Evolutionary conservation across 2,113 vertebrate genomes (phyloP).

Genomic region (Ondatra zibethicus): DNA sequence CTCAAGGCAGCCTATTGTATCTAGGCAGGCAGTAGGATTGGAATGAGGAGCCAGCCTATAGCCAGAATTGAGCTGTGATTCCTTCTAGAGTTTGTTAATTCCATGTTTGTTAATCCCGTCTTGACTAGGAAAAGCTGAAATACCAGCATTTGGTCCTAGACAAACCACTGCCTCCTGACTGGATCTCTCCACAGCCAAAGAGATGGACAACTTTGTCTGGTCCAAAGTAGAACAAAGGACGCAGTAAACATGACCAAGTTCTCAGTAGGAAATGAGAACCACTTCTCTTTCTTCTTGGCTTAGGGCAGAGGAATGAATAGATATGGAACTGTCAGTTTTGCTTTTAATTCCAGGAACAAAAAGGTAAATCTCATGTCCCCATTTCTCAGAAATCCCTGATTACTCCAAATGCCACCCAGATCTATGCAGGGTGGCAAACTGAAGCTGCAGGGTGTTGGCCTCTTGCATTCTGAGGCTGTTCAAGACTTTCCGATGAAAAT

Average conservation of each 20-base stretch:
- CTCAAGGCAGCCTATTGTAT: background rate
- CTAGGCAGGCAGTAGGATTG: background rate
- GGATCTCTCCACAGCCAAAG: background rate
- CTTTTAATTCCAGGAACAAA: conserved; percentile 65
- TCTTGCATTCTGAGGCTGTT: conserved; percentile 49
- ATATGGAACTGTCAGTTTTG: conserved; percentile 52
- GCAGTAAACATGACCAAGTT: background rate
- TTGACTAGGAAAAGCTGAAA: background rate
- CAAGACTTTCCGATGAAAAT: conserved; percentile 51
- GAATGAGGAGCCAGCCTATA: background rate
- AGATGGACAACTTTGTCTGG: background rate
- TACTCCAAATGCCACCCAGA: conserved; percentile 60
- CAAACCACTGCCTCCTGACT: conserved; percentile 24
- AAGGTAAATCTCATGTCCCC: conserved; percentile 33
- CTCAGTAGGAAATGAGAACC: conserved; percentile 30
- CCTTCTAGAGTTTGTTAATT: background rate
- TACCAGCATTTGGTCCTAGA: background rate
- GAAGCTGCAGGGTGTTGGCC: background rate
- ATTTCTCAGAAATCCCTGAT: conserved; percentile 57
- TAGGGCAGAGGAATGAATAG: background rate
- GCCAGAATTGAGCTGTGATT: background rate
- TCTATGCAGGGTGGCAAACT: conserved; percentile 20
- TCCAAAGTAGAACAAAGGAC: conserved; percentile 28
- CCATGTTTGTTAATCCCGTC: background rate
- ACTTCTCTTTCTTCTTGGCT: conserved; percentile 14